These are phyloP conservation scores for Rosalia funebris DNA, from an alignment of 2,888 invertebrate genomes.

Conservation along the genomic window DNA sequence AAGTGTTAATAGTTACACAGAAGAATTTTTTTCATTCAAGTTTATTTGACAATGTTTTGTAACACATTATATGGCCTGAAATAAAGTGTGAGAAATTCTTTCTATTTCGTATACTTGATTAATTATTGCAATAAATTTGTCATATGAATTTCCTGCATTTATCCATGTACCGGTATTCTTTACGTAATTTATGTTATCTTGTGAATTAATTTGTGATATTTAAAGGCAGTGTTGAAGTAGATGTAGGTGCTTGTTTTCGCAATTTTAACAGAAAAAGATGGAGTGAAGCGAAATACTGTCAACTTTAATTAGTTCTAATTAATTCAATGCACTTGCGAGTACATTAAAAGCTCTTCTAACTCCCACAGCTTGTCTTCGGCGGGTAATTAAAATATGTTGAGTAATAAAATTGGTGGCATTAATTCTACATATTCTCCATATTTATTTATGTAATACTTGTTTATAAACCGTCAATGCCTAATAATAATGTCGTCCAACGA, in stretches of 20 bases:
- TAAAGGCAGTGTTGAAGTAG: background rate
- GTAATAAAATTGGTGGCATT: too few relatives aligned
- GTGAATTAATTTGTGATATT: background rate
- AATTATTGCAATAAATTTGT: constrained; percentile 7
- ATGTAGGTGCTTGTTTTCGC: background rate
- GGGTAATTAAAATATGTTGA: background rate
- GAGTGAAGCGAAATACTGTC: background rate
- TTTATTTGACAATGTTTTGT: too few relatives aligned
- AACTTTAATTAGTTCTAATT: background rate
- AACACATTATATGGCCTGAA: too few relatives aligned
- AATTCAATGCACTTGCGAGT: too few relatives aligned
- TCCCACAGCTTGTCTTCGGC: background rate
- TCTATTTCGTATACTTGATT: too few relatives aligned
- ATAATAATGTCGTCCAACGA: too few relatives aligned
- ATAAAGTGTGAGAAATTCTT: too few relatives aligned
- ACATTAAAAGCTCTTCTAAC: background rate
- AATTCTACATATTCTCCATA: too few relatives aligned
- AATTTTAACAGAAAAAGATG: background rate
- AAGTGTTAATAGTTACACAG: too few relatives aligned
- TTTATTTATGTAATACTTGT: too few relatives aligned
- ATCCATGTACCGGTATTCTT: background rate
- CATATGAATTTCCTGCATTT: background rate
- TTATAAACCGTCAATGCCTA: too few relatives aligned
- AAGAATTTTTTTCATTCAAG: too few relatives aligned
- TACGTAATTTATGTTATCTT: background rate